Base-by-base conservation (phyloP, 2,888 invertebrate genomes). In the Liposcelis brunnea region DNA sequence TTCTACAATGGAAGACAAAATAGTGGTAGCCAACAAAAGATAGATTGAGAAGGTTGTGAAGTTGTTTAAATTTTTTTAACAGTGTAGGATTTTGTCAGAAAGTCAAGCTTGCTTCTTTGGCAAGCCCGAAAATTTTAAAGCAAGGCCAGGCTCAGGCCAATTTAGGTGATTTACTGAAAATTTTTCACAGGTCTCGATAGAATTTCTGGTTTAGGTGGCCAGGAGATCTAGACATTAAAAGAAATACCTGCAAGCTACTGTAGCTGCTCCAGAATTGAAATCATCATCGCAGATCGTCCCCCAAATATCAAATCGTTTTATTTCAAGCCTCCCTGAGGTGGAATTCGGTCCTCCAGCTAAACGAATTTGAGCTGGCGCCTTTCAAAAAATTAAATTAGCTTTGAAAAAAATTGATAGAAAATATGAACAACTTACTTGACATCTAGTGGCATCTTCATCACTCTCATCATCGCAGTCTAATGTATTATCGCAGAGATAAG, bases 271-370 rank as follows among this genome's bases (percentile, higher is more conserved):
- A 14, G 69, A 63, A 42, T 74, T 72, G 56, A 83, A 83, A 53
- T 78, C 75, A 55, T 84, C 83, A 55, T 83, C 81, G 58, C 85
- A 86, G 11, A 86, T 67, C 1, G 80, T 79, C 10, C 84, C 84
- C 78, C 81, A 81, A 14, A 75, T 66, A 2, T 76, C 77, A 50
- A 72, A 71, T 51, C 75, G 71, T 48, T 70, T 69, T 1, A 85
- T 68, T 60, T 83, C 82, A 1, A 84, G 65, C 36, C 82, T 67
- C 1, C 84, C 84, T 56, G 79, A 72, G 2, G 66, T 64, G 2
- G 79, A 80, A 44, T 71, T 74, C 7, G 62, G 69, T 21, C 53
- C 52, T 21, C 52, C 52, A 8, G 51, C 52, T 31, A 83, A 56
- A 14, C 80, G 70, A 32, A 79, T 60, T 54, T 73, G 68, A 7